Conservation (phyloP, 35 echinoderm and acorn worm species). For the Holothuria glaberrima region DNA sequence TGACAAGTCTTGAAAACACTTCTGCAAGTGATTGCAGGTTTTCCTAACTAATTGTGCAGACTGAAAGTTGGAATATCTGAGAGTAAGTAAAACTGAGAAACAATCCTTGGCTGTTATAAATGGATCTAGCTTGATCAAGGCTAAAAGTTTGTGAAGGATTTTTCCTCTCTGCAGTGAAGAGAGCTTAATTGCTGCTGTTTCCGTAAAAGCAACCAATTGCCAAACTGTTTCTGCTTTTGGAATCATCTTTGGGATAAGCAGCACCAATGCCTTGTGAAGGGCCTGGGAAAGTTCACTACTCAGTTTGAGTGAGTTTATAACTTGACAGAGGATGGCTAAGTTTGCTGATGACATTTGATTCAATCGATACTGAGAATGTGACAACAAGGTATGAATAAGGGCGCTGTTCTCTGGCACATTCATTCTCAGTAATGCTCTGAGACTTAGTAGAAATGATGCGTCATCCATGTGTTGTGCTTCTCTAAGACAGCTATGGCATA, state of each 20-base stretch:
- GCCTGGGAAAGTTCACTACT: conserved; percentile 25
- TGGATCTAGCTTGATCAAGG: conserved; percentile 20
- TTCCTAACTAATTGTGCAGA: not conserved
- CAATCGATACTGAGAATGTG: conserved; percentile 21
- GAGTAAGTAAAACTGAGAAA: not conserved
- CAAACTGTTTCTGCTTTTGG: not conserved
- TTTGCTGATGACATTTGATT: conserved; percentile 43
- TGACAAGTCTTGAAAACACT: not conserved
- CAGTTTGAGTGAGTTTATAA: not conserved
- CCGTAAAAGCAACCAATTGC: conserved; percentile 3
- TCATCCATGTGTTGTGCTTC: conserved; percentile 57
- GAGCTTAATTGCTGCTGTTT: not conserved
- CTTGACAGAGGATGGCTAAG: conserved; percentile 34
- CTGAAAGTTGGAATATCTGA: conserved; percentile 10
- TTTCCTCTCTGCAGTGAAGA: not conserved
- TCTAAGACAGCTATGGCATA: conserved; percentile 57
- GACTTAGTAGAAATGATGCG: conserved; percentile 39
- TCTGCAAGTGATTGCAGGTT: not conserved
- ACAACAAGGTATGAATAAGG: conserved; percentile 21
- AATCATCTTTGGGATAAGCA: conserved; percentile 30
- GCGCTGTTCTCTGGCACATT: conserved; percentile 37
- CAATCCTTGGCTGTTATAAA: conserved; percentile 18
- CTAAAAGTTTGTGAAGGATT: conserved; percentile 14
- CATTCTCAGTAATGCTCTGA: conserved; percentile 10
- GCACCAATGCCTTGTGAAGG: conserved; percentile 3